Conservation (phyloP, 1,140 invertebrate species). For the Phenacoccus solenopsis region DNA sequence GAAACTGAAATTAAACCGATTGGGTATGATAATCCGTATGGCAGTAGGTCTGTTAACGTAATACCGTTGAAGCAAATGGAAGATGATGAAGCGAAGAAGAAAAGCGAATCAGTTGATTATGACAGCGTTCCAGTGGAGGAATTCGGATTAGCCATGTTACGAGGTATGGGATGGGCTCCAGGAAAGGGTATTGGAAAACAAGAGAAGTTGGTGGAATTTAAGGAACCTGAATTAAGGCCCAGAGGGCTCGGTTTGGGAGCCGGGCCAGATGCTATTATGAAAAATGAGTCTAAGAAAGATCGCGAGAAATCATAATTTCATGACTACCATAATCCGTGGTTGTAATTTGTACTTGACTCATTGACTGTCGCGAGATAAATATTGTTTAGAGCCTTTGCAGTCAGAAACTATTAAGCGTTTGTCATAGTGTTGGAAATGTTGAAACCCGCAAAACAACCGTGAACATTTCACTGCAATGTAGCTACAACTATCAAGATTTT, state of each 20-base stretch:
- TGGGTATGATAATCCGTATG: conserved; percentile 34
- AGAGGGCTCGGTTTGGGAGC: conserved; percentile 88
- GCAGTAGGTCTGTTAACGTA: conserved; percentile 30
- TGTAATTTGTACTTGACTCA: too few species aligned
- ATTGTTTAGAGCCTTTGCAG: too few species aligned
- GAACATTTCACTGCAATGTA: too few species aligned
- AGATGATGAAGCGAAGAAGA: conserved; percentile 41
- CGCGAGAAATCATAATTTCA: too few species aligned
- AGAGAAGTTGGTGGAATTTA: conserved; percentile 35
- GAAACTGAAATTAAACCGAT: conserved; percentile 33
- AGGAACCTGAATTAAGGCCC: conserved; percentile 53
- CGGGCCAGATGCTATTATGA: conserved; percentile 28
- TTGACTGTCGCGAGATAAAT: too few species aligned
- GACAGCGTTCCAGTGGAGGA: conserved; percentile 73
- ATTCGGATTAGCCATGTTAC: conserved; percentile 81
- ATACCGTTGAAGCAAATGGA: conserved; percentile 37
- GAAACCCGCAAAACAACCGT: too few species aligned
- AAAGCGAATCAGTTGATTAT: conserved; percentile 76
- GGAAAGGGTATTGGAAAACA: conserved; percentile 51
- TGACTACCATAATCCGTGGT: too few species aligned
- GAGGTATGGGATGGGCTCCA: conserved; percentile 89
- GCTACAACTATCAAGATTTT: too few species aligned
- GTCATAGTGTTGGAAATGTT: too few species aligned
- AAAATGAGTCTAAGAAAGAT: background rate
- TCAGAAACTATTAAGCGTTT: too few species aligned